Evolutionary conservation across 2,113 vertebrate species (phyloP).

Genomic region (Gasterosteus aculeatus): DNA sequence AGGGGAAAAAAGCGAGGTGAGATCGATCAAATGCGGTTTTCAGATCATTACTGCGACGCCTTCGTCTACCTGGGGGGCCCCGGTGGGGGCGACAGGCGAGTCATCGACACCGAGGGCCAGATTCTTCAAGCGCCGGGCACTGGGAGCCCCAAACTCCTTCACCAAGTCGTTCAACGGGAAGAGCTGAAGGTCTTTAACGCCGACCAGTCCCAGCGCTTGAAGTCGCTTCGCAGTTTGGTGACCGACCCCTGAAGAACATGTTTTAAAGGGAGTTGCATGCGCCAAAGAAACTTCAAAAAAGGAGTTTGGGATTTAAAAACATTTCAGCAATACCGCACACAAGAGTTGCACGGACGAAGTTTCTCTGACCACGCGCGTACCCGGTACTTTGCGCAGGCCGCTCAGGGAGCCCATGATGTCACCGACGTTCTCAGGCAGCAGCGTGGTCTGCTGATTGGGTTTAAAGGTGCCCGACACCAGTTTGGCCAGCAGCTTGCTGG

Average conservation of each 20-base stretch:
- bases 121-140: conserved; percentile 83
- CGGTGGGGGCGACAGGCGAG: conserved; percentile 83
- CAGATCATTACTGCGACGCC: not conserved
- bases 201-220: conserved; percentile 81
- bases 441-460: conserved; percentile 91
- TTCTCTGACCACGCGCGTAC: conserved; percentile 63
- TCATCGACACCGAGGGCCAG: conserved; percentile 86
- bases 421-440: conserved; percentile 83
- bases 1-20: not conserved
- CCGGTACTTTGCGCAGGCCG: conserved; percentile 83
- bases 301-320: not conserved
- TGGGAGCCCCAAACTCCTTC: conserved; percentile 82
- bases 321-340: not conserved
- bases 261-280: not conserved
- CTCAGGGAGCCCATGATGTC: conserved; percentile 80
- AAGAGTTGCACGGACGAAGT: not conserved
- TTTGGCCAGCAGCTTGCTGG: conserved; percentile 89
- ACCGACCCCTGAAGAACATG: conserved; percentile 84
- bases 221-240: conserved; percentile 85
- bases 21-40: not conserved
- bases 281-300: conserved; percentile 4
- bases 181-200: conserved; percentile 81
- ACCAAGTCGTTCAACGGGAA: conserved; percentile 77
- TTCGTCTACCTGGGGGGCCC: conserved; percentile 87
- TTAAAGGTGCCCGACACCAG: conserved; percentile 89